Conservation (phyloP, 2,113 vertebrate species). For the Eudyptes chrysolophus region DNA sequence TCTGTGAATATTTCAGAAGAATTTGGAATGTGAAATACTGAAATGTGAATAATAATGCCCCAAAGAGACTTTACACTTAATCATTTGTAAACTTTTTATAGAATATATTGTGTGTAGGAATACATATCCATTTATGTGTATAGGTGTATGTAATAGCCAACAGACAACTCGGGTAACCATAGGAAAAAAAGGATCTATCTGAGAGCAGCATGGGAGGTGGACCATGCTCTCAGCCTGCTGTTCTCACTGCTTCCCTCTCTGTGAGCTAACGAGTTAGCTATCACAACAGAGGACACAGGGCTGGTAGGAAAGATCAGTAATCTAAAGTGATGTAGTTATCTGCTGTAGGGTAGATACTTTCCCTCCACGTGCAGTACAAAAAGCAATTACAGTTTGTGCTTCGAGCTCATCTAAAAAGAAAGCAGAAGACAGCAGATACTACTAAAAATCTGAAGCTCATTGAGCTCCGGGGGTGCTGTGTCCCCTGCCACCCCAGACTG, state of each 20-base stretch:
- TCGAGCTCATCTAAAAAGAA: constrained; percentile 21
- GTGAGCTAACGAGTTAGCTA: background rate
- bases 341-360: background rate
- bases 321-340: background rate
- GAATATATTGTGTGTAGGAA: background rate
- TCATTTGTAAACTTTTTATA: background rate
- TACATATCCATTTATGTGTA: background rate
- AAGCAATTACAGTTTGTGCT: background rate
- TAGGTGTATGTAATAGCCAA: background rate
- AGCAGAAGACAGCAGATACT: background rate
- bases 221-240: background rate
- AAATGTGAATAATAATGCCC: background rate
- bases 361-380: background rate
- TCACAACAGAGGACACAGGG: background rate
- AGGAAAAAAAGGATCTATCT: background rate
- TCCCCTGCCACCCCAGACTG: background rate
- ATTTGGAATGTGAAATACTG: background rate
- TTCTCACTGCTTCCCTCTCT: background rate
- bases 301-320: background rate
- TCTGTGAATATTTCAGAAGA: background rate
- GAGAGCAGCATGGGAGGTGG: background rate
- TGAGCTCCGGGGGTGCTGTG: background rate
- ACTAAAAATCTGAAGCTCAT: background rate
- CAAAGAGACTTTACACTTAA: background rate
- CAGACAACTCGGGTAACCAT: rapidly evolving